Evolutionary conservation across 2,797 vertebrate genomes (phyloP).

Genomic region (Sparidentex hasta): DNA sequence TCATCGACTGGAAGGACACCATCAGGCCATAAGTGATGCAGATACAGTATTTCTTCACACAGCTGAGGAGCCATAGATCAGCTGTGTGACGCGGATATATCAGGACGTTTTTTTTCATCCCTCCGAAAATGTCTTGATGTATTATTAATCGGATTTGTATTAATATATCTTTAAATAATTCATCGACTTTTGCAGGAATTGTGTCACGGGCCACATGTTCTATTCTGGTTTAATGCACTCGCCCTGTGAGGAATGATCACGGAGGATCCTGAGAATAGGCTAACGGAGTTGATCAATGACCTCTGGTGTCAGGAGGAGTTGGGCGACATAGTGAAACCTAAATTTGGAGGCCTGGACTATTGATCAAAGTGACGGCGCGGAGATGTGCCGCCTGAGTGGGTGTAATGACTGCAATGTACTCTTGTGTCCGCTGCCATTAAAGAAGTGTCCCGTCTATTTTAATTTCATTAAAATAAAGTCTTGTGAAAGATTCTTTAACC

Average conservation of each 20-base stretch:
- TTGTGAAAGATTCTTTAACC: not conserved
- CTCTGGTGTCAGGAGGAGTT: slow-evolving; percentile 60
- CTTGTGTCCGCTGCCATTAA: slow-evolving; percentile 54
- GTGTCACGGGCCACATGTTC: slow-evolving; percentile 63
- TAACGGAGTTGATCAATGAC: slow-evolving; percentile 69
- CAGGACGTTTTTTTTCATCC: slow-evolving; percentile 24
- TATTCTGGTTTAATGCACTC: slow-evolving; percentile 66
- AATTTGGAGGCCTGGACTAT: slow-evolving; percentile 69
- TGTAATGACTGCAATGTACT: slow-evolving; percentile 52
- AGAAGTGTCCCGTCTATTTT: slow-evolving; percentile 53
- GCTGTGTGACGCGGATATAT: slow-evolving; percentile 35
- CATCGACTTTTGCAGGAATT: slow-evolving; percentile 63
- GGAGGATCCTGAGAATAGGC: slow-evolving; percentile 49
- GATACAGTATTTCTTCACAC: slow-evolving; percentile 5
- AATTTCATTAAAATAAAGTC: slow-evolving; percentile 36
- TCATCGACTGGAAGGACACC: slow-evolving; percentile 9
- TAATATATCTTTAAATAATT: slow-evolving; percentile 78
- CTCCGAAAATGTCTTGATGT: slow-evolving; percentile 43
- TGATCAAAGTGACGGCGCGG: slow-evolving; percentile 67
- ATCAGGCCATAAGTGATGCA: not conserved
- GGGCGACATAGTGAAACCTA: slow-evolving; percentile 58
- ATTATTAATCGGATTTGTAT: slow-evolving; percentile 71
- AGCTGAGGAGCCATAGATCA: slow-evolving; percentile 20
- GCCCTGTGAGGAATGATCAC: slow-evolving; percentile 57
- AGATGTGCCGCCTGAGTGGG: slow-evolving; percentile 37